Base-by-base conservation (phyloP, 2,113 vertebrate genomes). In the Halcyon senegalensis region DNA sequence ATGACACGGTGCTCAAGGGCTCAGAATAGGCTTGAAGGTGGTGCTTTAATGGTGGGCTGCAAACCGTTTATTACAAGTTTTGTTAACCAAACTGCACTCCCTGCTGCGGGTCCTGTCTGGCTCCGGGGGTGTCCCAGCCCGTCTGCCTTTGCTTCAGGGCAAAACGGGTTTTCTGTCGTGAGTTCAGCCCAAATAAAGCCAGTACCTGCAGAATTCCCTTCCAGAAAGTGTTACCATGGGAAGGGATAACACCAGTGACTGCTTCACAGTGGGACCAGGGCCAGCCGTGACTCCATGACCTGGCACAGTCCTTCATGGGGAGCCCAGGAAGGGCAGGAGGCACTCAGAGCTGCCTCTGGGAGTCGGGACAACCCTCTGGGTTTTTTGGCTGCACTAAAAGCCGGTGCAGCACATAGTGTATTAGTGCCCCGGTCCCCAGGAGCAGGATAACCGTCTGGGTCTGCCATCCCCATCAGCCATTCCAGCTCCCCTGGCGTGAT, bases 161-260 rank as follows among this genome's bases (percentile, higher is more conserved):
- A 62, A 39, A 80, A 28, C 0, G 9, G 2, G 41, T 6, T 90
- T 68, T 74, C 39, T 68, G 64, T 3, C 1, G 33, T 0, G 20
- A 25, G 19, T 7, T 60, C 55, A 30, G 19, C 30, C 60, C 70
- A 46, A 81, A 59, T 2, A 37, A 55, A 73, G 3, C 4, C 73
- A 19, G n/a, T 0, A 1, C 2, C 27, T 11, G 2, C 13, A 35
- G 66, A 24, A 64, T 53, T 39, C 23, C n/a, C 23, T 41, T 30
- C 43, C 0, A 1, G 37, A 74, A 63, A 35, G 41, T 18, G 41
- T 17, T 1, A 46, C 15, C 1, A 0, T 10, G 48, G 27, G 55
- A 31, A 75, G 13, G 24, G 13, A 17, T 16, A 11, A 16, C 2
- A 5, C 9, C 6, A 43, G 43, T 0, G 13, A 19, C 37, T 24